Evolutionary conservation across 2,888 invertebrate genomes (phyloP).

Genomic region (Patella caerulea): DNA sequence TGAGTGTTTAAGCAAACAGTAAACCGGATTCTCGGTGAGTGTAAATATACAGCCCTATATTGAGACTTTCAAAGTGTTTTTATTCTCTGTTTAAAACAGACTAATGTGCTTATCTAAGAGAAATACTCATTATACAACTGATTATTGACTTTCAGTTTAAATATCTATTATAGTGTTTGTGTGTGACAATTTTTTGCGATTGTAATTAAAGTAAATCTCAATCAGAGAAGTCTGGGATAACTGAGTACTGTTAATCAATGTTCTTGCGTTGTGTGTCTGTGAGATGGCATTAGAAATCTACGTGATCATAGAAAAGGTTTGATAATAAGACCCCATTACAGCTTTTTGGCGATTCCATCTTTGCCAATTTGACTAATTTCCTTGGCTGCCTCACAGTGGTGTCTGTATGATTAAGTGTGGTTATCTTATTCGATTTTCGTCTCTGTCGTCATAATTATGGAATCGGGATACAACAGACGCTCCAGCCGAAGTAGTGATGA

Average conservation of each 20-base stretch:
- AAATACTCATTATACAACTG: too few relatives aligned
- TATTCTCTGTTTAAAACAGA: too few relatives aligned
- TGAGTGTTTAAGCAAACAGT: too few relatives aligned
- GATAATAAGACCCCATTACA: not conserved
- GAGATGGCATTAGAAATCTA: conserved; percentile 9
- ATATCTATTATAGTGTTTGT: too few relatives aligned
- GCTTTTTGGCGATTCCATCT: not conserved
- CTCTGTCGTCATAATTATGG: not conserved
- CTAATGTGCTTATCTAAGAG: too few relatives aligned
- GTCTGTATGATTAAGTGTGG: conserved; percentile 1
- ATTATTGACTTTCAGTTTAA: too few relatives aligned
- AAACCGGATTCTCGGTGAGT: too few relatives aligned
- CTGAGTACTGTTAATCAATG: not conserved
- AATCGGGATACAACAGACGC: not conserved
- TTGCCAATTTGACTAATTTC: not conserved
- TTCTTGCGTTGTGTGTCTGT: not conserved
- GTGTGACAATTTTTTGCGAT: too few relatives aligned
- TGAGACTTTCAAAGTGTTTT: too few relatives aligned
- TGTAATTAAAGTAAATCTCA: not conserved
- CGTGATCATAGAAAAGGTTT: not conserved
- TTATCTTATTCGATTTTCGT: not conserved
- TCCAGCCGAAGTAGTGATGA: conserved; percentile 23
- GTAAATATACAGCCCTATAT: too few relatives aligned
- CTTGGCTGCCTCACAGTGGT: not conserved
- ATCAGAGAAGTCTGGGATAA: conserved; percentile 10